These are phyloP conservation scores for Eupsilia transversa DNA, from an alignment of 2,888 invertebrate genomes.

Conservation along the genomic window DNA sequence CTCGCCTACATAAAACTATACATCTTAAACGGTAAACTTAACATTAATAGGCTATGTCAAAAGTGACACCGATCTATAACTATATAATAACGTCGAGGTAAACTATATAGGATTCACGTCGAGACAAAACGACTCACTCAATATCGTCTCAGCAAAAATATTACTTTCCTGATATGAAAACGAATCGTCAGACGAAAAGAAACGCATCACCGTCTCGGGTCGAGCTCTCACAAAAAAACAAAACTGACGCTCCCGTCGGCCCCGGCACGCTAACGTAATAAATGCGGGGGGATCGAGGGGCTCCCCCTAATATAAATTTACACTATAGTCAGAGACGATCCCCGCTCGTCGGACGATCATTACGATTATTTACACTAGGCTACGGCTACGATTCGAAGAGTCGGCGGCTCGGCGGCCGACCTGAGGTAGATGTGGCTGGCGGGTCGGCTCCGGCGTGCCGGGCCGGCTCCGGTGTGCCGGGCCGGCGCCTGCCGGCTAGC, in stretches of 20 bases:
- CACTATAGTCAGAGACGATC: slow-evolving; percentile 69
- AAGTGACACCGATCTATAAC: slow-evolving; percentile 87
- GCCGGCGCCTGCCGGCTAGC: neutral
- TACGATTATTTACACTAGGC: slow-evolving; percentile 70
- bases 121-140: slow-evolving; percentile 78
- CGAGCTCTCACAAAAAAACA: slow-evolving; percentile 69
- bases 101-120: slow-evolving; percentile 88
- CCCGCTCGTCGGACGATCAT: slow-evolving; percentile 58
- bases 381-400: slow-evolving; percentile 88
- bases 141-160: slow-evolving; percentile 81
- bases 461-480: slow-evolving; percentile 42
- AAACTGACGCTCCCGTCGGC: slow-evolving; percentile 64
- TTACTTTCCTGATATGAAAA: slow-evolving; percentile 84
- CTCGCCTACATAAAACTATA: slow-evolving; percentile 82
- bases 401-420: slow-evolving; percentile 74
- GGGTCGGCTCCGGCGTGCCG: slow-evolving; percentile 41
- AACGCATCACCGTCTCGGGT: slow-evolving; percentile 67
- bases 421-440: slow-evolving; percentile 80
- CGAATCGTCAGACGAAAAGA: slow-evolving; percentile 76
- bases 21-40: slow-evolving; percentile 88
- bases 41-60: slow-evolving; percentile 90
- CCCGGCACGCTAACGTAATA: slow-evolving; percentile 71
- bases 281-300: slow-evolving; percentile 78
- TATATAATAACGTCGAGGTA: slow-evolving; percentile 87
- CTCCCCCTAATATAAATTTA: slow-evolving; percentile 71